A percentile compares a stretch with the other conserved stretches of the same genome.
phyloP scores from a whole-genome alignment of 2,113 vertebrate species.

The Tyrannus savana region DNA sequence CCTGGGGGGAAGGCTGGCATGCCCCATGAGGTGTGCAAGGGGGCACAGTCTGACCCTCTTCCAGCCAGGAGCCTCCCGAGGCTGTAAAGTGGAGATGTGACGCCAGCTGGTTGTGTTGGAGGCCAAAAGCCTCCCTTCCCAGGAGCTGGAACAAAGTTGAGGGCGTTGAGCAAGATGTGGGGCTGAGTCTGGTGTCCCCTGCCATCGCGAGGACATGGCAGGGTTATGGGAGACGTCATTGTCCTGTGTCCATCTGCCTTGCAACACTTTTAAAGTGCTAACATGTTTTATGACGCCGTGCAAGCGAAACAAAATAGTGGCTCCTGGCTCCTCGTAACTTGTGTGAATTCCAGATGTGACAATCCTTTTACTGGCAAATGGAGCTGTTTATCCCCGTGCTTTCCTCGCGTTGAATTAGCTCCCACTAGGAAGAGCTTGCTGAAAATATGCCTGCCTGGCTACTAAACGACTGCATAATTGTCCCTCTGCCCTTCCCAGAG shows the following conservation, averaged over 20 bases:
- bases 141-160: constrained; percentile 40
- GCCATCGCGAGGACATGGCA: neutral
- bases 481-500: constrained; percentile 20
- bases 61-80: fast-evolving
- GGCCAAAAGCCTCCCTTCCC: neutral
- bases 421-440: constrained; percentile 5
- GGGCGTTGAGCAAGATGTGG: neutral
- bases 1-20: neutral
- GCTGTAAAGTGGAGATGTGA: neutral
- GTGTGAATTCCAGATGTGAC: constrained; percentile 60
- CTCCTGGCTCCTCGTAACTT: constrained; percentile 51
- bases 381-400: neutral
- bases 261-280: neutral
- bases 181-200: neutral
- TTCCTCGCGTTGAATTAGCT: neutral
- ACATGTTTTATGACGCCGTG: neutral
- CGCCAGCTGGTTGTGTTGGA: neutral
- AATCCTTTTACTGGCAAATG: constrained; percentile 29
- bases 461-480: constrained; percentile 13
- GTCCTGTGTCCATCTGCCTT: neutral
- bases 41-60: neutral
- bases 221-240: neutral
- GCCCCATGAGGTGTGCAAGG: neutral
- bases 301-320: constrained; percentile 24
- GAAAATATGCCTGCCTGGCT: constrained; percentile 12